Base-by-base conservation (phyloP, 2,113 vertebrate species). In the Pachyramphus minor region DNA sequence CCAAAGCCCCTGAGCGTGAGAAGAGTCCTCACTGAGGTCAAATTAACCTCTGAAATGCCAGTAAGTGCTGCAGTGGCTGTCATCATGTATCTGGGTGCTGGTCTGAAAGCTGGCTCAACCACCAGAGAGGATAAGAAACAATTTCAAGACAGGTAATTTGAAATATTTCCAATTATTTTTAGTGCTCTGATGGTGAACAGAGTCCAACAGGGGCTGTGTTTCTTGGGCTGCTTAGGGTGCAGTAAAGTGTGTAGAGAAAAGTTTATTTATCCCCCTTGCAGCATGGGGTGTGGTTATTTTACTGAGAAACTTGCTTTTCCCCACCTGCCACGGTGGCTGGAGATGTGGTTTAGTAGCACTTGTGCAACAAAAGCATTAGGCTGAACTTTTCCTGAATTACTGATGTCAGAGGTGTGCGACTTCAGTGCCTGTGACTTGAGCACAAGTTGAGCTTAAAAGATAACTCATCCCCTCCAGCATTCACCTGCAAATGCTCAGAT, bases 341-440 rank as follows among this genome's bases (percentile, higher is more conserved):
- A 31, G 45, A 5, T 55, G 50, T 44, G 45, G 4, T 76, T 91
- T 31, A 75, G 45, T 22, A 66, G 74, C 74, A 24, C 12, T 35
- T n/a, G 27, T 8, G 58, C 52, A 55, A 21, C 8, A 12, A 49
- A 80, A 71, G 30, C 5, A 0, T 66, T 55, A 55, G 62, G 11
- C 19, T 72, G 58, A 60, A 39, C 35, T 68, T 90, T 47, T 85
- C 49, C 44, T 25, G 35, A 30, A 2, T 55, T 44, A 28, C 19
- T 0, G 0, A 24, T 67, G 45, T 41, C 58, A 55, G 74, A 39
- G 69, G 33, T 77, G 58, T 0, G 1, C 71, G 35, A 28, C 52
- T 33, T 86, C 1, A 0, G 33, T 19, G 30, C 64, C 76, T 33
- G 37, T 50, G 37, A 23, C 14, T 55, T 33, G 27, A 21, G 47